These are phyloP conservation scores for Odontocolon sp. DNA, from an alignment of 2,888 invertebrate species.

Conservation along the genomic window DNA sequence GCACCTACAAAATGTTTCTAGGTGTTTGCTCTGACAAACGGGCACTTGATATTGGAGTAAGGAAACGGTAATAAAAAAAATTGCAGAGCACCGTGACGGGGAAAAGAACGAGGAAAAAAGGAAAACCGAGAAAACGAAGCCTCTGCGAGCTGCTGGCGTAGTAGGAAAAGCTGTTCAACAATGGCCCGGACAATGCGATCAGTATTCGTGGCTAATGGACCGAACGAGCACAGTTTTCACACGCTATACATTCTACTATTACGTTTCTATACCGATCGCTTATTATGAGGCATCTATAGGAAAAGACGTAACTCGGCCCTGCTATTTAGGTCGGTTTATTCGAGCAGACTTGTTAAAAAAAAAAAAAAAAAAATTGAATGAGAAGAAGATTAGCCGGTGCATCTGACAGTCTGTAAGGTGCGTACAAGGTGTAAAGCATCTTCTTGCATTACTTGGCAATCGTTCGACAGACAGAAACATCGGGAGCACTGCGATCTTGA, in stretches of 20 bases:
- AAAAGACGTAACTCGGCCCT: slow-evolving; percentile 53
- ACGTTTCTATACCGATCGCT: slow-evolving; percentile 13
- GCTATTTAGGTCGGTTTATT: slow-evolving; percentile 52
- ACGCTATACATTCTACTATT: slow-evolving; percentile 68
- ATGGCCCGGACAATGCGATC: slow-evolving; percentile 67
- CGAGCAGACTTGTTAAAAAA: slow-evolving; percentile 58
- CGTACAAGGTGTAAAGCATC: background rate
- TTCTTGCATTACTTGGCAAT: background rate
- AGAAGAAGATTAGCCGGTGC: slow-evolving; percentile 61
- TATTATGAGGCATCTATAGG: background rate
- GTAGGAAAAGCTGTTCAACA: slow-evolving; percentile 66
- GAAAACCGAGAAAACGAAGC: slow-evolving; percentile 46
- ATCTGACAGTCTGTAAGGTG: slow-evolving; percentile 14
- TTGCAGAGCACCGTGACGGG: slow-evolving; percentile 45
- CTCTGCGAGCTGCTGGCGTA: no score
- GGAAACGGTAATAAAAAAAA: slow-evolving; percentile 29
- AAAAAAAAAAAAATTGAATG: slow-evolving; percentile 36
- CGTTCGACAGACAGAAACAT: slow-evolving; percentile 5
- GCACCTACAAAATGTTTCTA: no score
- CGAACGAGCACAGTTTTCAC: slow-evolving; percentile 74
- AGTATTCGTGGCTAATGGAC: slow-evolving; percentile 73
- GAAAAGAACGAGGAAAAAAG: slow-evolving; percentile 28
- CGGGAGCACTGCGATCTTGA: slow-evolving; percentile 8
- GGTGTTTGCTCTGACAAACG: no score
- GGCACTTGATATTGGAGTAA: slow-evolving; percentile 38